Evolutionary conservation across 2,113 vertebrate species (phyloP), one percentile per base, ranked within the genome.

Genomic region (Apteryx owenii): DNA sequence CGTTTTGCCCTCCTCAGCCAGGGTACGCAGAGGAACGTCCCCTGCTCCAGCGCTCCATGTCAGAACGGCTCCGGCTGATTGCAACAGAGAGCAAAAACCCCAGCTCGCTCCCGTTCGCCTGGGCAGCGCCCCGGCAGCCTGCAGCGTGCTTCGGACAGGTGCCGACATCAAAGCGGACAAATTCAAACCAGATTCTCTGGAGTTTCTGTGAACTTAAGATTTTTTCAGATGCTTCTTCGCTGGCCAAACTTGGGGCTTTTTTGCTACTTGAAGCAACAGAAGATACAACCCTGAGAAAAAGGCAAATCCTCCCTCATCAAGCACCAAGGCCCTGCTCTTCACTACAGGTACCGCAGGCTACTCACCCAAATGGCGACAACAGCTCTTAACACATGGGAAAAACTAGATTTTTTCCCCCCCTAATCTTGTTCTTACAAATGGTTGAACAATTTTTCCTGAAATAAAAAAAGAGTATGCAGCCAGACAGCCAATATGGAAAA

Each of bases 201-300:
- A 75, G 42, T 68, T 81, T 62, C 68, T 94, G 31, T 70, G 80
- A 95, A 88, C 69, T 90, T 58, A 5, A 4, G 36, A 77, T 33
- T 77, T 75, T 91, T 76, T 79, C 46, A 96, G 80, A 68, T 12
- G 8, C 51, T 93, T 64, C 91, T 2, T 79, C 81, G 73, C 56
- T 75, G 72, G 88, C 72, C 88, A 88, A 81, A 93, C 21, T 90
- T 69, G 44, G 48, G 68, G 25, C 28, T 50, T 86, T 56, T 85
- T 40, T 66, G 22, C 75, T 88, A 86, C 83, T 93, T 84, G 94
- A 82, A 92, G 70, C 38, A 72, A 89, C 46, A 90, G 85, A 89
- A 88, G 83, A 90, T 61, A 69, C n/a, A 94, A n/a, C 65, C 65
- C 81, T 90, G 86, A 97, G 96, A 96, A 95, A 92, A 92, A 85